Evolutionary conservation across 2,113 vertebrate species (phyloP), one percentile per base, ranked within the genome.

Genomic region (Nansenia antarctica): DNA sequence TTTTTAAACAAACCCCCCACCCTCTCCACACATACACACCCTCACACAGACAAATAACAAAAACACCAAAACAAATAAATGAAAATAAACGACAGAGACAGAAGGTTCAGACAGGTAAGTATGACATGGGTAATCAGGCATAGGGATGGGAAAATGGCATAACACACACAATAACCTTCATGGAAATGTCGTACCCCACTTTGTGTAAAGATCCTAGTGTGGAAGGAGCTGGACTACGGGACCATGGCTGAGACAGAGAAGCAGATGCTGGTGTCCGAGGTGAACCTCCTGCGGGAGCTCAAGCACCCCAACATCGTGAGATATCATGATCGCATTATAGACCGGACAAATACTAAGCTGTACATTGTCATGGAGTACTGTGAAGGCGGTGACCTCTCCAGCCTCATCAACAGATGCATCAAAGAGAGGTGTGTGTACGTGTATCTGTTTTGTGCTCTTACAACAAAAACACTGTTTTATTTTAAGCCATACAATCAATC

Each of bases 301-400:
- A 95, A 91, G 24, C 97, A 99, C 53, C 96, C 96, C 0, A 96
- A 99, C 74, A 99, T 99, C 0, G 97, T 99, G 49, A 90, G 94
- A 0, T 99, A 99, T 77, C 93, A 96, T 1, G 97, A 98, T 63
- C 93, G 95, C 22, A 98, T 99, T 85, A 94, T 99, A 5, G 97
- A 99, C 85, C 84, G 94, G 11, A 92, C 87, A 26, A 97, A 92
- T 80, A 90, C 94, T 0, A 99, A 90, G 0, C 90, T 98, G 22
- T 99, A 98, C 82, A 99, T 98, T 0, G 90, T 99, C 58, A 99
- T 99, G 98, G 98, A 99, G 85, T 92, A 96, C 80, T 99, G 97
- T 0, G 95, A 98, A 22, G 96, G 96, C 0, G 96, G 98, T 0
- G 97, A 99, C 83, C 92, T 99, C 80, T 92, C 97, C 22, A 94